Conservation (phyloP, 2,888 invertebrate genomes). For the Escarpia spicata region DNA sequence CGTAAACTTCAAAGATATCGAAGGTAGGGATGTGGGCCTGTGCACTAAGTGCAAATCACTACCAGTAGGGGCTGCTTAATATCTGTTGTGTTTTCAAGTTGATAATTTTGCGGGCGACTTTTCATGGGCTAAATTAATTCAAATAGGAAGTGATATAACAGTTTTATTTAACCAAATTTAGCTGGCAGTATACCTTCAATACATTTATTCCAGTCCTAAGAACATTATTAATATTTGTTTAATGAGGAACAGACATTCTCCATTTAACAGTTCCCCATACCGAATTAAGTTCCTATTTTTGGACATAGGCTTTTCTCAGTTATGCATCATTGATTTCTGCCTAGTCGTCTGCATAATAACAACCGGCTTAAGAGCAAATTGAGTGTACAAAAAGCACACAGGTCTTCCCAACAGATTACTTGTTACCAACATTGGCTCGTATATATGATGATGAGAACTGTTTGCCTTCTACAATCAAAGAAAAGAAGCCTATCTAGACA, state of each 20-base stretch:
- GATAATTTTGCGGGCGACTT: too few species aligned
- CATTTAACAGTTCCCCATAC: neutral
- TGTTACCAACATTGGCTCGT: neutral
- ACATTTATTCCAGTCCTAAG: neutral
- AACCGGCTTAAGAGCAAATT: neutral
- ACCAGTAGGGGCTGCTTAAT: too few species aligned
- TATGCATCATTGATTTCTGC: neutral
- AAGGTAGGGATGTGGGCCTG: too few species aligned
- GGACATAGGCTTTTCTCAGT: neutral
- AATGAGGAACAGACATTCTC: neutral
- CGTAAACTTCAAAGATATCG: too few species aligned
- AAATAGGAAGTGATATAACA: too few species aligned
- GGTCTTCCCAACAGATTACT: neutral
- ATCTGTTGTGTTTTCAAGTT: too few species aligned
- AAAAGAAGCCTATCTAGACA: neutral
- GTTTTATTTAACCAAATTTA: too few species aligned
- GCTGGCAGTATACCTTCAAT: too few species aligned
- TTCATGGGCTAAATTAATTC: too few species aligned
- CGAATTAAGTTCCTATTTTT: neutral
- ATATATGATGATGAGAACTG: neutral
- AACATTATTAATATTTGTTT: neutral
- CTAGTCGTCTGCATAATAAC: slow-evolving; percentile 9
- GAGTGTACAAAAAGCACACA: neutral
- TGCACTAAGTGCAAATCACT: too few species aligned
- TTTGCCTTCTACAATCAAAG: neutral